Evolutionary conservation across 2,113 vertebrate genomes (phyloP), one percentile per base, ranked within the genome.

Genomic region (Rhea americana): DNA sequence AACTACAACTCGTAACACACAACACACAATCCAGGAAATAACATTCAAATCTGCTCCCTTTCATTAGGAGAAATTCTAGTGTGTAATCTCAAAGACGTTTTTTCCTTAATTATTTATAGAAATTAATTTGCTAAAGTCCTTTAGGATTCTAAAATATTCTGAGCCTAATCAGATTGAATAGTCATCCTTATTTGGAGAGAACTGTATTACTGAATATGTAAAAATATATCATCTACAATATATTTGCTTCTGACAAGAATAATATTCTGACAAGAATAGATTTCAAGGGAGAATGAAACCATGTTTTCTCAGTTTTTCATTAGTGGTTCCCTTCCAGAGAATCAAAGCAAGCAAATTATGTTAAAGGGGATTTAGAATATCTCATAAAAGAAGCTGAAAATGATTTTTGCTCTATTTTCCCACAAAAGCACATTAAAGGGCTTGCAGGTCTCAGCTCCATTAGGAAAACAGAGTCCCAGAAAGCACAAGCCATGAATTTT

Each of bases 171-270:
- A 61, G 37, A 22, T 3, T 1, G 4, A 91, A 67, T 21, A 30
- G 19, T 11, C 15, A 70, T 41, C 18, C 20, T 6, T 48, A 2
- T 39, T 70, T 70, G 43, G 51, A 5, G 11, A 35, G 22, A 61
- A 4, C 24, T 74, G 16, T 26, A 45, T 26, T 58, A 81, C n/a
- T 45, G 25, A 62, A 28, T 22, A 25, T 0, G 0, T 25, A 74
- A 87, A 58, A 6, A 47, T 32, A 0, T 13, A 37, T 37, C 1
- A 73, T 53, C 76, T n/a, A 43, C 28, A 39, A 17, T 26, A 30
- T 56, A 26, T 28, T 32, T 55, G 62, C 68, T 28, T 3, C 19
- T 68, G 28, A 43, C 45, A 84, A 89, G 26, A 70, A 71, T 17
- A 62, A n/a, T n/a, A n/a, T 28, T 3, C 19, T 68, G 28, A 43